Base-by-base conservation (phyloP, 2,113 vertebrate species). In the Rhinogobius similis region DNA sequence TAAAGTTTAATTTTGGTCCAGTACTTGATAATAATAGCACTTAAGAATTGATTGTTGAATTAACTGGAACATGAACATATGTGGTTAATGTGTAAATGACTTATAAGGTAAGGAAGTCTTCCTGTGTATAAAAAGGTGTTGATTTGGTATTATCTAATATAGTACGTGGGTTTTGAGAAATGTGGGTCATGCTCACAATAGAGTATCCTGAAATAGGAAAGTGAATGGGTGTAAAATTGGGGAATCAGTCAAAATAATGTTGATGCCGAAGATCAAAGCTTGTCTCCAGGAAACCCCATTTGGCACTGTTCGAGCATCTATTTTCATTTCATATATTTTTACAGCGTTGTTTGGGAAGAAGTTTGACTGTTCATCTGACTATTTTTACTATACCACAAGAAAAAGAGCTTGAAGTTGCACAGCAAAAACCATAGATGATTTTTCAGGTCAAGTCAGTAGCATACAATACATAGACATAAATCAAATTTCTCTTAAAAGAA, bases 241-340 rank as follows among this genome's bases (percentile, higher is more conserved):
- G 29, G 32, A 61, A 61, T 61, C 58, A 61, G 27, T 61, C 58
- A 61, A 61, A 36, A 61, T 61, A 10, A n/a, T 61, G 27, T 20
- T 38, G 58, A 61, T 61, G 29, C 20, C 29, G 29, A 21, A 36
- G 58, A 61, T 61, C 58, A 61, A 61, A 36, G 58, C 29, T 29
- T n/a, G 58, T n/a, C 58, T 61, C 58, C 58, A 36, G 29, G 29
- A 36, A 61, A 21, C 27, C 18, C 58, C 29, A 11, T n/a, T 36
- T 20, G 27, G 56, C 26, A 18, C 27, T 10, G 56, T 10, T 20
- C 2, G 3, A 61, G 27, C 29, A 3, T 36, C 27, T 59, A 58
- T 58, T 58, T 58, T 58, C 16, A 29, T 27, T 16, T 27, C 13
- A 58, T 1, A 18, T 13, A 16, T 26, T 27, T 55, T 29, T 27